Evolutionary conservation across 2,888 invertebrate genomes (phyloP).

Genomic region (Periphyllus acericola): DNA sequence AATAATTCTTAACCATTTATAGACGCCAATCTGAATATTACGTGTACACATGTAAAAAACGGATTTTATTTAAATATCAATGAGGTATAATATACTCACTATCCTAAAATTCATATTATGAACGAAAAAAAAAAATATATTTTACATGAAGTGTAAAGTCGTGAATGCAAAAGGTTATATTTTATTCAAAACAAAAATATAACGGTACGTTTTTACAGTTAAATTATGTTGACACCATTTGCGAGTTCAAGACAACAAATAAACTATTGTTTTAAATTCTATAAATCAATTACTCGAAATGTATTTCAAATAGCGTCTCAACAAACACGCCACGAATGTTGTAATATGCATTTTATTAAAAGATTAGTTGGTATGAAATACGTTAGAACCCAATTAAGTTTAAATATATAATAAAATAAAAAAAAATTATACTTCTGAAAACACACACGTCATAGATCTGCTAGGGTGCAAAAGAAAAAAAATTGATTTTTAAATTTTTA

Average conservation of each 20-base stretch:
- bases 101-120: not conserved
- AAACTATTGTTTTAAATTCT: slow-evolving; percentile 13
- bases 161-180: not conserved
- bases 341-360: not conserved
- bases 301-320: slow-evolving; percentile 6
- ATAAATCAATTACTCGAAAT: not conserved
- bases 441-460: not conserved
- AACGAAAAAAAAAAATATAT: not conserved
- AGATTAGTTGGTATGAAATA: not conserved
- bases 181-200: slow-evolving; percentile 2
- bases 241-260: not conserved
- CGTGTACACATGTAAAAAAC: not conserved
- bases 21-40: not conserved
- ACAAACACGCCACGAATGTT: not conserved
- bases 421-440: not conserved
- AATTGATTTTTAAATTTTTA: not conserved
- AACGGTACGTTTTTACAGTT: slow-evolving; percentile 19
- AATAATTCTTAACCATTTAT: not conserved
- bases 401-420: not conserved
- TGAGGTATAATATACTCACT: not conserved
- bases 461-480: not conserved
- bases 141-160: not conserved
- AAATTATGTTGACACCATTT: slow-evolving; percentile 29
- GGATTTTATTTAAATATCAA: not conserved
- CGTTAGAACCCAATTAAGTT: not conserved